Evolutionary conservation across 2,113 vertebrate genomes (phyloP).

Genomic region (Irena cyanogastra): DNA sequence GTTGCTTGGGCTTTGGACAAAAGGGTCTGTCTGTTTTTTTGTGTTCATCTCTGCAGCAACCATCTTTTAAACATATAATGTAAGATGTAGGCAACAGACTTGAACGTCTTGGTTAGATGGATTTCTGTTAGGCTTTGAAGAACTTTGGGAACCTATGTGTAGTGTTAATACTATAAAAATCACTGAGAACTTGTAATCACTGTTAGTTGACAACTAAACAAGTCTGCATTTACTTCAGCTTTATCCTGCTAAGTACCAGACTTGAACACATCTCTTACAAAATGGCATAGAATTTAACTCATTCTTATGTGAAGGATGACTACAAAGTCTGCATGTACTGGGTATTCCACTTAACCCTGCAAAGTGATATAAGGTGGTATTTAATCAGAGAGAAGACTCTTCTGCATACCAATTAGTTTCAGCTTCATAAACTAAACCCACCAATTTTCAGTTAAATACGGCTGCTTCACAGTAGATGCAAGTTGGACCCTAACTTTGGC

Average conservation of each 20-base stretch:
- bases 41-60: background rate
- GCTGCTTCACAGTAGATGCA: background rate
- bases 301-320: background rate
- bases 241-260: background rate
- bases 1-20: background rate
- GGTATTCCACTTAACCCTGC: background rate
- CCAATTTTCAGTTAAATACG: background rate
- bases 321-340: background rate
- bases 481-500: background rate
- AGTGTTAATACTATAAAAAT: background rate
- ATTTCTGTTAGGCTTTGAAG: background rate
- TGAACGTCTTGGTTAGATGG: background rate
- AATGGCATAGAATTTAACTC: background rate
- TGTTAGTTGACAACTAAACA: background rate
- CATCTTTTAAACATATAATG: background rate
- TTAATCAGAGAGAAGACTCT: background rate
- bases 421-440: background rate
- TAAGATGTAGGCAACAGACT: background rate
- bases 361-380: background rate
- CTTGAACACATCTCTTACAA: background rate
- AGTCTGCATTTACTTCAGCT: background rate
- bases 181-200: background rate
- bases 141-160: background rate
- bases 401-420: background rate
- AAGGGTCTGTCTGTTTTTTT: background rate